Evolutionary conservation across 2,797 vertebrate genomes (phyloP).

Genomic region (Sebastiscus albofasciatus): DNA sequence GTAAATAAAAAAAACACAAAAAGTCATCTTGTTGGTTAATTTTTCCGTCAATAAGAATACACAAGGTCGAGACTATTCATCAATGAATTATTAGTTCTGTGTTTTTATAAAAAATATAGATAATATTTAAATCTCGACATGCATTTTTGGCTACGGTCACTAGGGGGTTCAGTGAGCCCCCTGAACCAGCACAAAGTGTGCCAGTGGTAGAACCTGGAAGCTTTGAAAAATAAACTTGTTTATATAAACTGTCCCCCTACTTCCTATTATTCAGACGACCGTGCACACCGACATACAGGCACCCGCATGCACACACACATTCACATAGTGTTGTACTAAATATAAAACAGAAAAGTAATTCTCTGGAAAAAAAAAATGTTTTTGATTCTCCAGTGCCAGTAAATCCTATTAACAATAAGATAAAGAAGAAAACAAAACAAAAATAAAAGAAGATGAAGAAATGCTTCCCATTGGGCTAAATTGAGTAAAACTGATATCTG

Average conservation of each 20-base stretch:
- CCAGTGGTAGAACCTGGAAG: neutral
- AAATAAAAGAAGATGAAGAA: conserved; percentile 5
- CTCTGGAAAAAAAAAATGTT: neutral
- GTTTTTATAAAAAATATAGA: neutral
- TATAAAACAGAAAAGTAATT: conserved; percentile 2
- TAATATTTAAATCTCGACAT: neutral
- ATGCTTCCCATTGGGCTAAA: conserved; percentile 7
- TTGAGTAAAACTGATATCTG: conserved; percentile 31
- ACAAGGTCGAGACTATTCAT: too few species aligned
- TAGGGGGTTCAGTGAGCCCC: neutral
- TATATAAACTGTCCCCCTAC: neutral
- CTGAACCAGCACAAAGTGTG: neutral
- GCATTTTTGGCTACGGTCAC: neutral
- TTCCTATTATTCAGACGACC: conserved; percentile 6
- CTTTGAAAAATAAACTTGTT: conserved; percentile 16
- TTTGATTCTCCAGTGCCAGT: neutral
- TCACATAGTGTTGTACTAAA: neutral
- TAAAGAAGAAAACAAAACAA: neutral
- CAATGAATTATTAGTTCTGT: neutral
- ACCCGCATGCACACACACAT: neutral
- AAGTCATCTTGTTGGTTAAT: neutral
- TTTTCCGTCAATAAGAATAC: too few species aligned
- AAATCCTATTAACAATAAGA: conserved; percentile 41
- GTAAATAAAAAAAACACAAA: neutral
- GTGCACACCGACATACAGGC: neutral